These are phyloP conservation scores for Temnothorax ravouxi DNA, from an alignment of 2,888 invertebrate species.

Conservation along the genomic window DNA sequence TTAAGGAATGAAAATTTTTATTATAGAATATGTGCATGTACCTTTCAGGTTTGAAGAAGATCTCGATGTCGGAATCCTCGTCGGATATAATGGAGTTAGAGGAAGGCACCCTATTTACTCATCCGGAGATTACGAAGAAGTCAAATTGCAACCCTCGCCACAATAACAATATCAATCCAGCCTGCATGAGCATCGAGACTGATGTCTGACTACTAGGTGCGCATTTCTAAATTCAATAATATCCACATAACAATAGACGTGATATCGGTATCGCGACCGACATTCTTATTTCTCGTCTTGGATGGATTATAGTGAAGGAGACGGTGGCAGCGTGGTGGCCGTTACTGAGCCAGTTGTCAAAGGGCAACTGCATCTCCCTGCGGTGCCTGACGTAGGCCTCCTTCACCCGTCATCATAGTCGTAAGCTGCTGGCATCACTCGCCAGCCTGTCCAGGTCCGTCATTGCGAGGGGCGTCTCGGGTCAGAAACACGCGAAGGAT, in stretches of 20 bases:
- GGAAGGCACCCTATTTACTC: constrained; percentile 92
- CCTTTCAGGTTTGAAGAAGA: constrained; percentile 94
- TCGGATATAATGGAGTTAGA: constrained; percentile 98
- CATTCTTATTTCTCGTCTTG: background rate
- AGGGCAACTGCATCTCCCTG: constrained; percentile 81
- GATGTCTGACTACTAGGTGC: constrained; percentile 98
- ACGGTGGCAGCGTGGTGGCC: constrained; percentile 87
- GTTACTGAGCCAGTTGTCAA: constrained; percentile 82
- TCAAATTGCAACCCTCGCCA: constrained; percentile 92
- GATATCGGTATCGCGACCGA: background rate
- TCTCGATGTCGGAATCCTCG: constrained; percentile 94
- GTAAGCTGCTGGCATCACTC: constrained; percentile 56
- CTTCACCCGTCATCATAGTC: constrained; percentile 77
- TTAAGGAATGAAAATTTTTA: background rate
- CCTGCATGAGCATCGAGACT: constrained; percentile 95
- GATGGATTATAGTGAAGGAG: constrained; percentile 88
- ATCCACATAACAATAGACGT: background rate
- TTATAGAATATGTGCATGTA: background rate
- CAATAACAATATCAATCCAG: constrained; percentile 92
- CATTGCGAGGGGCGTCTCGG: constrained; percentile 74
- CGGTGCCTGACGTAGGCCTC: constrained; percentile 86
- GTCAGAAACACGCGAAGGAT: constrained; percentile 53
- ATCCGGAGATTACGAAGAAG: constrained; percentile 89
- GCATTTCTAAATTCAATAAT: constrained; percentile 22
- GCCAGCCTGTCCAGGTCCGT: constrained; percentile 71